Evolutionary conservation across 1,140 invertebrate species (phyloP), one percentile per base, ranked within the genome.

Genomic region (Bombus confusus): DNA sequence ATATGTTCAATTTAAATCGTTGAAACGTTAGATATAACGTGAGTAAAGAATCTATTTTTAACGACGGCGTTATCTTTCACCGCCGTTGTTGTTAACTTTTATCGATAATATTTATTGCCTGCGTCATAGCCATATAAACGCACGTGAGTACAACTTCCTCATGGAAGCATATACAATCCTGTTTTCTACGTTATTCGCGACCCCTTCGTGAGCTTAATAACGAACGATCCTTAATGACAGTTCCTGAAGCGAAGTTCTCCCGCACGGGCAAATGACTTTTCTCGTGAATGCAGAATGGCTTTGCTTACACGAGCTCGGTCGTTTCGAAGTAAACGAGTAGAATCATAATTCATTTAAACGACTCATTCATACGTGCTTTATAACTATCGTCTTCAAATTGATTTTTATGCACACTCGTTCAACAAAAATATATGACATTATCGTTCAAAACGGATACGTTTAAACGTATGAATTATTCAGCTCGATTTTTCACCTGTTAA

Each of bases 161-260:
- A 62, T 13, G 68, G 76, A 72, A 72, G 39, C 57, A 13, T 5
- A 52, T 3, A 43, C 31, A 64, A 71, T 31, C 41, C 34, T 52
- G 59, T 85, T 64, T n/a, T 73, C 77, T 12, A 43, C 31, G 10
- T 80, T 73, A 73, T 66, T 41, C 57, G 15, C 68, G 69, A 76
- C 39, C 84, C 79, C 84, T 43, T 57, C 59, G 78, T 18, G 37
- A 31, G 79, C 59, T 75, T 75, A 81, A 86, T 59, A 52, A 59
- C 72, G 79, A 82, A 75, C 79, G 79, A 82, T 82, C 62, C 79
- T 82, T 82, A 82, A 86, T 86, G 79, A 82, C 79, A 68, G 72
- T 82, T 75, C 71, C 37, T 52, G 57, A 82, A 74, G 72, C 68
- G 37, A 82, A 43, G 71, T 75, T 82, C 69, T 31, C 84, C 57